These are phyloP conservation scores for Fragum fragum DNA, from an alignment of 2,888 invertebrate species.

Conservation along the genomic window DNA sequence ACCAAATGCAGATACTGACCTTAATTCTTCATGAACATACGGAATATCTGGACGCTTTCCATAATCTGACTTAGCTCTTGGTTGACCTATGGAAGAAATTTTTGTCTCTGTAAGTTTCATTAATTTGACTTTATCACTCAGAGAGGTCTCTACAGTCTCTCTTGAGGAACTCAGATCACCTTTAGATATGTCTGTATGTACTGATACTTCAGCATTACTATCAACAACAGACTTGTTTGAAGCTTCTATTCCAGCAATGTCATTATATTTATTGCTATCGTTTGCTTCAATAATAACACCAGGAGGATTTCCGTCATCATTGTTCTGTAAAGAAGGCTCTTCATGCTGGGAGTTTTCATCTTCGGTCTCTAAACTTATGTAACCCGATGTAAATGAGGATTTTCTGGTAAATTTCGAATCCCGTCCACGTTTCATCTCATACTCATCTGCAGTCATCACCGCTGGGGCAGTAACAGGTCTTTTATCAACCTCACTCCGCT, in stretches of 20 bases:
- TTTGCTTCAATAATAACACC: neutral
- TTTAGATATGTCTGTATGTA: neutral
- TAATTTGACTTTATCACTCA: slow-evolving; percentile 50
- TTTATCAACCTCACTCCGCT: slow-evolving; percentile 51
- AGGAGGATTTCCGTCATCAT: neutral
- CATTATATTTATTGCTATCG: neutral
- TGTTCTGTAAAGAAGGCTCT: neutral
- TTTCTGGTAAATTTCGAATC: slow-evolving; percentile 28
- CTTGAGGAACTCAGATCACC: slow-evolving; percentile 32
- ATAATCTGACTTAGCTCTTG: slow-evolving; percentile 54
- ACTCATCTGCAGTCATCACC: slow-evolving; percentile 45
- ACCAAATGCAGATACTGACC: slow-evolving; percentile 20
- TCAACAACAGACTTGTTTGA: neutral
- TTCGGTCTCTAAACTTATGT: neutral
- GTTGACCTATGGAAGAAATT: slow-evolving; percentile 21
- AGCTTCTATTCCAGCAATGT: neutral
- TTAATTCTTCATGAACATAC: neutral
- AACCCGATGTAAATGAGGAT: slow-evolving; percentile 38
- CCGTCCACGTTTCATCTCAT: slow-evolving; percentile 34
- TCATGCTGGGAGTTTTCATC: neutral
- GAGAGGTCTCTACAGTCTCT: slow-evolving; percentile 52
- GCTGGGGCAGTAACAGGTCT: slow-evolving; percentile 75
- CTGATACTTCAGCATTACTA: neutral
- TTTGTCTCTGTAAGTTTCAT: slow-evolving; percentile 27
- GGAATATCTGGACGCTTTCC: neutral